Conservation (phyloP, 2,888 invertebrate species). For the Drosophila aldrichi region DNA sequence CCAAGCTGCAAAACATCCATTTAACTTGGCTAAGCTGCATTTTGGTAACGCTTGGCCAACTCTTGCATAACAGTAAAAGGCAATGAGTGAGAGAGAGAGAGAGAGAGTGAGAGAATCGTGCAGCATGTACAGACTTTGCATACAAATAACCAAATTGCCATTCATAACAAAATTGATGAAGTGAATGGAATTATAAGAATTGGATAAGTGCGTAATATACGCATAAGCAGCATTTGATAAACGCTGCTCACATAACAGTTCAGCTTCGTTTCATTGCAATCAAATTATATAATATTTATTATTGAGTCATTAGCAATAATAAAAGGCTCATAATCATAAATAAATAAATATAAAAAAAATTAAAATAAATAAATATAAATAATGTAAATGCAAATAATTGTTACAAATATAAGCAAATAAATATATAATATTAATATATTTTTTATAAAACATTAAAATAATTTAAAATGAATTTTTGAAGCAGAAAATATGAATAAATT, state of each 20-base stretch:
- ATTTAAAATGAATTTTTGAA: too few species aligned
- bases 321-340: too few species aligned
- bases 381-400: too few species aligned
- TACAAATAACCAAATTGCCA: conserved; percentile 16
- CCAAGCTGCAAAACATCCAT: conserved; percentile 14
- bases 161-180: not conserved
- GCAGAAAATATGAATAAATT: not conserved
- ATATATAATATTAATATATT: not conserved
- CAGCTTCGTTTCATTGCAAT: not conserved
- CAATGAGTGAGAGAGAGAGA: conserved; percentile 21
- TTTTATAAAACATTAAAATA: too few species aligned
- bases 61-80: conserved; percentile 33
- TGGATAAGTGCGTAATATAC: not conserved
- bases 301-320: not conserved
- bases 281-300: not conserved
- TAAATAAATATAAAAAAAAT: too few species aligned
- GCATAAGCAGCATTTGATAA: not conserved
- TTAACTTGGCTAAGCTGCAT: conserved; percentile 43
- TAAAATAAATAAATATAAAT: too few species aligned
- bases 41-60: not conserved
- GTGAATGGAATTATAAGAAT: not conserved
- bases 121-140: conserved; percentile 3
- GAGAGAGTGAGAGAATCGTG: not conserved
- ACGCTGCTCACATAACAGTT: not conserved
- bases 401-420: too few species aligned